Percentiles rank a stretch among this genome's conserved stretches.
phyloP scores from a whole-genome alignment of 2,888 invertebrate species.

The Tinea pellionella region DNA sequence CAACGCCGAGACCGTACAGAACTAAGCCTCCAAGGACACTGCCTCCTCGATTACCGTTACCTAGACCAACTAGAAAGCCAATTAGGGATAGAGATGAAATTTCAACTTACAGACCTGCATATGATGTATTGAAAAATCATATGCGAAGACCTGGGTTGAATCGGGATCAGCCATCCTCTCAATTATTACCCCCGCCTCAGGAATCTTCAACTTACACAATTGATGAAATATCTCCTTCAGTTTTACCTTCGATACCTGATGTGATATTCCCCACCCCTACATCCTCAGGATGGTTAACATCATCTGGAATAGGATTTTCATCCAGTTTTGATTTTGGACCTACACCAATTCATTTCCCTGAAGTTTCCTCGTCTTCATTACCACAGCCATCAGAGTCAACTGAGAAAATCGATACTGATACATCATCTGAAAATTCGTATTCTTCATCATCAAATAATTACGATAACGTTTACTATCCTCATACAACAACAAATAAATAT shows the following conservation, averaged over 20 bases:
- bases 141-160: conserved; percentile 44
- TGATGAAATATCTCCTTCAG: conserved; percentile 26
- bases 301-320: conserved; percentile 51
- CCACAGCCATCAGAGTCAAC: conserved; percentile 7
- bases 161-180: conserved; percentile 49
- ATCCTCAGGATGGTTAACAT: conserved; percentile 58
- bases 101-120: conserved; percentile 54
- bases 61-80: conserved; percentile 44
- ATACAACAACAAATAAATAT: neutral
- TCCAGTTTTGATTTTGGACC: conserved; percentile 51
- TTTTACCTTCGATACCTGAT: conserved; percentile 28
- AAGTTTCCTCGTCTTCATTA: conserved; percentile 16
- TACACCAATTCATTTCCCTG: conserved; percentile 43
- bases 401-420: neutral
- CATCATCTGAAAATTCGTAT: neutral
- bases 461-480: neutral
- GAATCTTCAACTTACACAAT: conserved; percentile 33
- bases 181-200: conserved; percentile 48
- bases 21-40: conserved; percentile 44
- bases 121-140: conserved; percentile 44
- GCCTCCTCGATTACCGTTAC: conserved; percentile 37
- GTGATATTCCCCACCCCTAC: conserved; percentile 54
- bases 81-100: conserved; percentile 33
- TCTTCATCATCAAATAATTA: neutral
- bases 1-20: conserved; percentile 45